Conservation (phyloP, 2,113 vertebrate genomes). For the Phylloscopus trochilus region DNA sequence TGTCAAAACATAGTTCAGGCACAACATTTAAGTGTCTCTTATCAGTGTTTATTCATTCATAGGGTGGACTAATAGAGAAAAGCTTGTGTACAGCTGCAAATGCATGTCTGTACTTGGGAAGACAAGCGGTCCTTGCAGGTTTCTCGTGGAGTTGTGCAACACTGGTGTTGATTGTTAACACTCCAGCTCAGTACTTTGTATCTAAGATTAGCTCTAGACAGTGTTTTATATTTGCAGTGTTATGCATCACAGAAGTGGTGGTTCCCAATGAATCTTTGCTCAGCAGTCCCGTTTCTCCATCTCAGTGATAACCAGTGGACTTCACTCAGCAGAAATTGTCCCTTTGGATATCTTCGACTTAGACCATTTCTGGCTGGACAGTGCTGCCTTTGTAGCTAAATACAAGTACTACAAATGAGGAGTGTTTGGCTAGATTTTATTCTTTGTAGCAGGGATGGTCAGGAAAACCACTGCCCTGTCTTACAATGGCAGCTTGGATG, state of each 20-base stretch:
- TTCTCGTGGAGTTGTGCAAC: background rate
- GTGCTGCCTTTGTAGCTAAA: background rate
- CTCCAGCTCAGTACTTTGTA: background rate
- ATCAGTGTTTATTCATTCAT: conserved; percentile 55
- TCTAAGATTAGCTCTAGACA: background rate
- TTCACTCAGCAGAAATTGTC: background rate
- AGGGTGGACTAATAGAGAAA: background rate
- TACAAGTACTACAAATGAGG: background rate
- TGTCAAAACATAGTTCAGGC: conserved; percentile 47
- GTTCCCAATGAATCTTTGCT: background rate
- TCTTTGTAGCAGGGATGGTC: background rate
- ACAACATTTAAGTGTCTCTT: background rate
- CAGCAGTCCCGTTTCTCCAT: background rate
- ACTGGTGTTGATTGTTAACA: background rate
- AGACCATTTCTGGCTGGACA: background rate
- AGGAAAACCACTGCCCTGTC: background rate
- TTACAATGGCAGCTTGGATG: background rate
- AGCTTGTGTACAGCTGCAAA: background rate
- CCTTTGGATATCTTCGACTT: background rate
- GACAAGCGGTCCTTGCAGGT: background rate
- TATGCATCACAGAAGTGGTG: background rate
- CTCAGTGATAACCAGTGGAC: background rate
- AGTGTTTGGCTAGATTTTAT: background rate
- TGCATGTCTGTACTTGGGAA: background rate
- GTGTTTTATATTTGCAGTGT: background rate